phyloP scores from a whole-genome alignment of 2,113 vertebrate genomes.

The Chrysochloris asiatica region DNA sequence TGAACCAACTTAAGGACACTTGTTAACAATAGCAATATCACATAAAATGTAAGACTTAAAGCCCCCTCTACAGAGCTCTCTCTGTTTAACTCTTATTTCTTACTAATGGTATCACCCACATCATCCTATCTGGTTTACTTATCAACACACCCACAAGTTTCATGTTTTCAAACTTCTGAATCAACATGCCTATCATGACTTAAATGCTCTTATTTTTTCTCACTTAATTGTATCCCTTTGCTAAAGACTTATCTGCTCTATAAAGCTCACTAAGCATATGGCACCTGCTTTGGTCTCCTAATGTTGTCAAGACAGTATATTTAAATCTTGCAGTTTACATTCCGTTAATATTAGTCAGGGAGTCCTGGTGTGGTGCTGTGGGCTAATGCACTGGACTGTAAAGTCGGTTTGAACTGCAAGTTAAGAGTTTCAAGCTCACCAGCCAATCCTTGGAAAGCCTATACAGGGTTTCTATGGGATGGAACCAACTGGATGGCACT shows the following conservation, averaged over 20 bases:
- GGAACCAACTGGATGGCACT: no score
- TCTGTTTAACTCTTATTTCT: background rate
- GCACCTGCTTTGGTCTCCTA: background rate
- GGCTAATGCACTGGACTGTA: no score
- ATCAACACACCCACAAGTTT: background rate
- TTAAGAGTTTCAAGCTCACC: no score
- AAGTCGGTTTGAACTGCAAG: no score
- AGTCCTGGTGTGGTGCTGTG: no score
- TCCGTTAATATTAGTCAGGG: background rate
- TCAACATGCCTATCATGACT: background rate
- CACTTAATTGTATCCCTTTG: background rate
- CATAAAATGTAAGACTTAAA: background rate
- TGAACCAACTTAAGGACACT: no score
- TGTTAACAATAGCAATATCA: no score
- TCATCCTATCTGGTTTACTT: background rate
- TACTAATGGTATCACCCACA: background rate
- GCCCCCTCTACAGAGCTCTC: background rate
- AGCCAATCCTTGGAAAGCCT: no score
- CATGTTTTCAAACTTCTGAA: background rate
- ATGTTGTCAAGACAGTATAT: background rate
- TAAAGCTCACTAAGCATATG: background rate
- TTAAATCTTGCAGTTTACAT: slow-evolving; percentile 21
- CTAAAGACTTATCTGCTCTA: background rate
- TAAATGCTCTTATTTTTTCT: background rate
- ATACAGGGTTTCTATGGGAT: no score